Evolutionary conservation across 2,113 vertebrate species (phyloP).

Genomic region (Astatotilapia flaviijosephi): DNA sequence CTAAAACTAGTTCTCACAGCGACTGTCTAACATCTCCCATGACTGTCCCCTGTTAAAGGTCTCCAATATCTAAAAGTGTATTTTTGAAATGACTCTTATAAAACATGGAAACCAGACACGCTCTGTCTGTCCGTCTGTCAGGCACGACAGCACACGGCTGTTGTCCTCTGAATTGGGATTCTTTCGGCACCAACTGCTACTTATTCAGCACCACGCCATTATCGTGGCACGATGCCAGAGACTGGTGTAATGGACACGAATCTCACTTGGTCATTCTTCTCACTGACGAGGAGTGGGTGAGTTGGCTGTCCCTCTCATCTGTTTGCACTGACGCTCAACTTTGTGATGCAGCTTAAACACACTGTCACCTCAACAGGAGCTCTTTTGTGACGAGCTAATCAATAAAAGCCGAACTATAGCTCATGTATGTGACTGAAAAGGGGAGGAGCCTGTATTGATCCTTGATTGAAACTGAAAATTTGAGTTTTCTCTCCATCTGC

Average conservation of each 20-base stretch:
- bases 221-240: conserved; percentile 18
- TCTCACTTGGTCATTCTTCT: conserved; percentile 36
- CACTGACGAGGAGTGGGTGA: conserved; percentile 47
- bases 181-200: neutral
- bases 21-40: neutral
- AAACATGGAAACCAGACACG: neutral
- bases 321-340: neutral
- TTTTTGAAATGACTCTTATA: neutral
- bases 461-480: neutral
- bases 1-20: neutral
- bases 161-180: conserved; percentile 29
- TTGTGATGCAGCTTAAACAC: neutral
- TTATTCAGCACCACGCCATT: neutral
- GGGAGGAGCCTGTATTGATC: neutral
- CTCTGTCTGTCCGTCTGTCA: neutral
- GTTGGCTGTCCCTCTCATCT: neutral
- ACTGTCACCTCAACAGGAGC: accelerated
- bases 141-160: neutral
- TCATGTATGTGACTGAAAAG: neutral
- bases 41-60: accelerated
- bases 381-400: accelerated
- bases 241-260: conserved; percentile 45
- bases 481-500: accelerated
- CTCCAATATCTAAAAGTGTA: neutral
- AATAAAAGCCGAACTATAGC: accelerated